A percentile compares a stretch with the other conserved stretches of the same genome.
These are phyloP conservation scores for Acleris literana DNA, from an alignment of 2,888 invertebrate genomes.

Conservation along the genomic window DNA sequence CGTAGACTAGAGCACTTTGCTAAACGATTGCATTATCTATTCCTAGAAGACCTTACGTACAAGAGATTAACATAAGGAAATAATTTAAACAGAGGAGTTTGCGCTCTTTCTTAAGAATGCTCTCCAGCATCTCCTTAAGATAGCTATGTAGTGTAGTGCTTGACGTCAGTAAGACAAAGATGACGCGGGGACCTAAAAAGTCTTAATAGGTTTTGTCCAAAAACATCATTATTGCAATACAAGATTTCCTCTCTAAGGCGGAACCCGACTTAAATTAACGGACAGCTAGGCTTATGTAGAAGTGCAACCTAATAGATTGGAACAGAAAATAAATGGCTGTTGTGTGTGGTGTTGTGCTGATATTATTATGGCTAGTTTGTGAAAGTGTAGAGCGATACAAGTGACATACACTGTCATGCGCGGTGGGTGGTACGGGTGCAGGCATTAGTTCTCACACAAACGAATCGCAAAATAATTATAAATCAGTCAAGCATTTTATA, in stretches of 20 bases:
- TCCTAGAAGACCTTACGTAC: too few species aligned
- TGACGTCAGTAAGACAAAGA: too few species aligned
- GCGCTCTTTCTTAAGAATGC: neutral
- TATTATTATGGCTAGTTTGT: constrained; percentile 42
- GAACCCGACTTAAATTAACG: neutral
- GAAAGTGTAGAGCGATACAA: constrained; percentile 51
- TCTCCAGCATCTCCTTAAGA: neutral
- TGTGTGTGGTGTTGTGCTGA: constrained; percentile 42
- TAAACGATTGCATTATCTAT: too few species aligned
- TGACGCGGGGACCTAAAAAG: too few species aligned
- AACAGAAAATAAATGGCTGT: constrained; percentile 37
- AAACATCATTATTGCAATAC: neutral
- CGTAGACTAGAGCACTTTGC: too few species aligned
- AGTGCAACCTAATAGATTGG: constrained; percentile 34
- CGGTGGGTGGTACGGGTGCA: constrained; percentile 78
- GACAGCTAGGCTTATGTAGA: constrained; percentile 18
- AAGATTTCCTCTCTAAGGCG: neutral
- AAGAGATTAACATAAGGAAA: too few species aligned
- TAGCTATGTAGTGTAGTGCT: too few species aligned
- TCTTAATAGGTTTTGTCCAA: too few species aligned
- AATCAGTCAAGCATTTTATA: constrained; percentile 19
- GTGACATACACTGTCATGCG: constrained; percentile 68
- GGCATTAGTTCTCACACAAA: constrained; percentile 69
- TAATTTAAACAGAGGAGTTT: neutral
- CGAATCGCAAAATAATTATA: constrained; percentile 35